Conservation (phyloP, 1,140 invertebrate species). For the Melipona quadrifasciata region DNA sequence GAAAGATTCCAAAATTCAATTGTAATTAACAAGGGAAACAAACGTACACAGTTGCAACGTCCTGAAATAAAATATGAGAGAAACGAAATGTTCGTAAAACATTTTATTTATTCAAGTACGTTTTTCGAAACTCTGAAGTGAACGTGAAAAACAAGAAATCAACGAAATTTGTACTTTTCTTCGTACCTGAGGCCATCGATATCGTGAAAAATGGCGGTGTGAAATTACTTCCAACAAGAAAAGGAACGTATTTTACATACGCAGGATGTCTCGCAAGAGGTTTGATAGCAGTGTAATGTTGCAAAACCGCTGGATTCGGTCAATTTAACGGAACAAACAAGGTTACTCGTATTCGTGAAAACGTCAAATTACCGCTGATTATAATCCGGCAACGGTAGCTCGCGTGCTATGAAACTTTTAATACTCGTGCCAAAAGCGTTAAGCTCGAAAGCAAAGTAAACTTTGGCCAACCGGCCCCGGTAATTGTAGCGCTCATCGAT, state of each 20-base stretch:
- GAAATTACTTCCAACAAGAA: rapidly evolving
- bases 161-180: background rate
- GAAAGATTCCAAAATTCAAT: too few species aligned
- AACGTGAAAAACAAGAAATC: background rate
- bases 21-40: too few species aligned
- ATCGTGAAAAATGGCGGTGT: background rate
- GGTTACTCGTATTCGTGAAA: slow-evolving; percentile 50
- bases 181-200: background rate
- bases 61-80: too few species aligned
- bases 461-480: slow-evolving; percentile 38
- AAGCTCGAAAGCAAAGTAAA: slow-evolving; percentile 64
- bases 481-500: slow-evolving; percentile 60
- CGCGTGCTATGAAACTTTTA: slow-evolving; percentile 64
- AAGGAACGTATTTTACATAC: background rate
- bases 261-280: background rate
- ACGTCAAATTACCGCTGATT: slow-evolving; percentile 61
- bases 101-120: too few species aligned
- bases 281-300: background rate
- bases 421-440: slow-evolving; percentile 58
- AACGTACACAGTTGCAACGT: too few species aligned
- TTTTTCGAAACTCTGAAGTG: too few species aligned
- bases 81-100: too few species aligned
- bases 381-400: slow-evolving; percentile 49
- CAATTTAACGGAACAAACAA: slow-evolving; percentile 33
- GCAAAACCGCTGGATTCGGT: slow-evolving; percentile 24